A percentile compares a stretch with the other conserved stretches of the same genome.
These are phyloP conservation scores for Ginglymostoma cirratum DNA, from an alignment of 2,113 vertebrate species.

Conservation along the genomic window DNA sequence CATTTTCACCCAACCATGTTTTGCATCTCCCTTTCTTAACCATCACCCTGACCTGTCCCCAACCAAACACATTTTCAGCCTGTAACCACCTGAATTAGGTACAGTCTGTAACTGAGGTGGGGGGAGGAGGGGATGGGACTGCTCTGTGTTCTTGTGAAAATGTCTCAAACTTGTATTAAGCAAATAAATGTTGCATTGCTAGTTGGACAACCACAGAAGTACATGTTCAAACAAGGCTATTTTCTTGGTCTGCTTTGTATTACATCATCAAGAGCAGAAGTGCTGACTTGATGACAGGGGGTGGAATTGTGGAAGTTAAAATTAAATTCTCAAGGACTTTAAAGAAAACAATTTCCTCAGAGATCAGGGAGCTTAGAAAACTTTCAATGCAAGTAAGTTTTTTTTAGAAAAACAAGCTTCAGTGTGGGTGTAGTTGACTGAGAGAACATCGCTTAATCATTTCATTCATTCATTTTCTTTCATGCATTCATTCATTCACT, in stretches of 20 bases:
- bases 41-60: too few species aligned
- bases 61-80: not conserved
- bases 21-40: not conserved
- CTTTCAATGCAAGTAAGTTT: slow-evolving; percentile 49
- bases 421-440: slow-evolving; percentile 48
- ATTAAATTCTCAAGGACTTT: not conserved
- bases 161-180: not conserved
- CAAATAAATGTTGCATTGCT: not conserved
- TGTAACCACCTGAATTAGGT: not conserved
- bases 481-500: slow-evolving; percentile 41
- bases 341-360: not conserved
- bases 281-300: not conserved
- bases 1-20: not conserved
- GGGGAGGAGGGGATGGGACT: not conserved
- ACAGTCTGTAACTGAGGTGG: not conserved
- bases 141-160: not conserved
- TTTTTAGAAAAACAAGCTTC: slow-evolving; percentile 40
- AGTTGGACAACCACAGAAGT: not conserved
- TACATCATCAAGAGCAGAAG: not conserved
- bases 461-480: slow-evolving; percentile 49
- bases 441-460: slow-evolving; percentile 55
- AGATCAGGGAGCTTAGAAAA: slow-evolving; percentile 44
- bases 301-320: not conserved
- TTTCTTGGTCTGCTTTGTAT: not conserved
- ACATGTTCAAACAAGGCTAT: not conserved